phyloP scores from a whole-genome alignment of 30 jellyfish, hydroid and myxozoan species.

The Sanderia malayensis region DNA sequence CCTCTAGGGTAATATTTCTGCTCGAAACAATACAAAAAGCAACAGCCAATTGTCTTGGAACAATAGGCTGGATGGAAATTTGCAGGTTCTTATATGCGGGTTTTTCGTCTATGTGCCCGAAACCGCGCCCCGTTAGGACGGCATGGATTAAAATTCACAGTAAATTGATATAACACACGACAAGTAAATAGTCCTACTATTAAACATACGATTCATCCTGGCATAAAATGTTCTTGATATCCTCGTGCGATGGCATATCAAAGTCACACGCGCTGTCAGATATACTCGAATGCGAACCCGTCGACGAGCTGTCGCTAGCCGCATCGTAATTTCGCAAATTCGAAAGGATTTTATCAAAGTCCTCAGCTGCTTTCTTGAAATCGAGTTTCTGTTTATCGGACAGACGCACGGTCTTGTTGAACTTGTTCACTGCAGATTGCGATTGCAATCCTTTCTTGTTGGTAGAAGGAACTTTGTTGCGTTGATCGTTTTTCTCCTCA shows the following conservation, averaged over 20 bases:
- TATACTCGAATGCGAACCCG: not conserved
- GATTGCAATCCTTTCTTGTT: not conserved
- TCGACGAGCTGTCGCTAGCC: conserved; percentile 22
- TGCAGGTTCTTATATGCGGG: no score
- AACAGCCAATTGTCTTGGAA: no score
- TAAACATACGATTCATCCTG: conserved; percentile 89
- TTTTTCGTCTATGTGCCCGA: no score
- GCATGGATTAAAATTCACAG: no score
- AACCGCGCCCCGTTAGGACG: no score
- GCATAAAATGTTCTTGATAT: conserved; percentile 39
- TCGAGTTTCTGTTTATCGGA: not conserved
- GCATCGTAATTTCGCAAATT: conserved; percentile 21
- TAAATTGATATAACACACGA: no score
- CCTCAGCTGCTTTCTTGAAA: conserved; percentile 18
- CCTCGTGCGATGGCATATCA: conserved; percentile 75
- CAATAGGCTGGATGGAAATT: no score
- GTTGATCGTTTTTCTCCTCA: conserved; percentile 6
- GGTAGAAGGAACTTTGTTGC: not conserved
- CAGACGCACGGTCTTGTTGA: not conserved
- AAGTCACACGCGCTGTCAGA: conserved; percentile 31
- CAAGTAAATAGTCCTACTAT: no score
- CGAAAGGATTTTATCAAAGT: conserved; percentile 19
- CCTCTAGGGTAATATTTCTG: no score
- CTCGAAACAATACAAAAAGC: no score
- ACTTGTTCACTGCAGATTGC: no score